Conservation (phyloP, 1,140 invertebrate species). For the Colletes gigas region DNA sequence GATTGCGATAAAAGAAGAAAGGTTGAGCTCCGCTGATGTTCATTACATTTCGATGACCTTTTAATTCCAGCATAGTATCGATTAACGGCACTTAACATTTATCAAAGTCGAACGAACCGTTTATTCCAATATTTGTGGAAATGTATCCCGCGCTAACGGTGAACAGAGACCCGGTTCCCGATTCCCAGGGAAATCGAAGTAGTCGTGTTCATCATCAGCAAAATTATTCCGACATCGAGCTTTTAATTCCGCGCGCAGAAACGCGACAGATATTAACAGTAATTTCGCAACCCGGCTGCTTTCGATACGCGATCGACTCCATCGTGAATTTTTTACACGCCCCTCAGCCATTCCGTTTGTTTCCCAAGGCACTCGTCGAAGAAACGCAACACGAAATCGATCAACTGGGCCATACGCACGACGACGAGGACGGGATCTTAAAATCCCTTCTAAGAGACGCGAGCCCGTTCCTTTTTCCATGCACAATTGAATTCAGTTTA, state of each 20-base stretch:
- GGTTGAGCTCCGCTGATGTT: conserved; percentile 10
- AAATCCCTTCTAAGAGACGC: conserved; percentile 88
- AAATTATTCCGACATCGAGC: conserved; percentile 17
- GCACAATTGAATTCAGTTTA: conserved; percentile 93
- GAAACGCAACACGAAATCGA: conserved; percentile 91
- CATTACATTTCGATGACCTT: conserved; percentile 48
- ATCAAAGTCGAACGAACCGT: conserved; percentile 41
- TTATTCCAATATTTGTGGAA: conserved; percentile 46
- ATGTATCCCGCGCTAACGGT: conserved; percentile 7
- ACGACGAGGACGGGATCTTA: conserved; percentile 83
- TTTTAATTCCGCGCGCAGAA: conserved; percentile 18
- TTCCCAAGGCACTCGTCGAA: conserved; percentile 84
- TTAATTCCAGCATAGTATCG: conserved; percentile 40
- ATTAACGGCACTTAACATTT: conserved; percentile 49
- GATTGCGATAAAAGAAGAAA: background rate
- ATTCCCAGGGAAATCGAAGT: conserved; percentile 41
- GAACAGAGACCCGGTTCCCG: background rate
- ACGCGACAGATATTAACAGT: background rate
- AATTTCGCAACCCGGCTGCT: background rate
- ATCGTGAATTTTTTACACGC: conserved; percentile 5
- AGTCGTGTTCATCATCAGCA: conserved; percentile 22
- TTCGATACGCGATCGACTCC: background rate
- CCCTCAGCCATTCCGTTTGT: conserved; percentile 28
- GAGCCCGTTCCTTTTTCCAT: conserved; percentile 93
- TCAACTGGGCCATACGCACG: conserved; percentile 81